A percentile compares a stretch with the other conserved stretches of the same genome.
phyloP scores from a whole-genome alignment of 2,797 vertebrate species.

The Adelosebastes latens region DNA sequence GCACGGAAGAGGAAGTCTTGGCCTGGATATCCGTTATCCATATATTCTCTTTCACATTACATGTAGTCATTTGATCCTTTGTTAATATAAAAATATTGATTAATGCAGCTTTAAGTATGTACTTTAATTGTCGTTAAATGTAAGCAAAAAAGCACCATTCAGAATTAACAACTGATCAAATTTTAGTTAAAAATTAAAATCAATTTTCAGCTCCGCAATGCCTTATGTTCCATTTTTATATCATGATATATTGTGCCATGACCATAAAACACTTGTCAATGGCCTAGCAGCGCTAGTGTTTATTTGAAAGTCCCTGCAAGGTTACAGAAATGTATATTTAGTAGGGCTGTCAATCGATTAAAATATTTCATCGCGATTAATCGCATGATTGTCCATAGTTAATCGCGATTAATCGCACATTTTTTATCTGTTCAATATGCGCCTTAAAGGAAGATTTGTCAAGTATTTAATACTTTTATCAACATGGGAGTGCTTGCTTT shows the following conservation, averaged over 20 bases:
- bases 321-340: neutral
- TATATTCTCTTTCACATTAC: neutral
- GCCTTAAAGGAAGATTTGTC: too few relatives aligned
- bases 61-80: neutral
- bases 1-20: neutral
- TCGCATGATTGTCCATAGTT: accelerated
- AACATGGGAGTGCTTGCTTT: too few relatives aligned
- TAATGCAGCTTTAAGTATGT: neutral
- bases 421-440: too few relatives aligned
- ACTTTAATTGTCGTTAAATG: neutral
- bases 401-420: too few relatives aligned
- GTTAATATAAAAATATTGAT: neutral
- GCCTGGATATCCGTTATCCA: neutral
- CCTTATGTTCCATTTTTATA: neutral
- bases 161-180: neutral
- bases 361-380: accelerated
- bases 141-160: neutral
- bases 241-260: neutral
- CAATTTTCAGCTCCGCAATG: neutral
- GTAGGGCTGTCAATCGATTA: too few relatives aligned
- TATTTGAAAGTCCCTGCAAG: neutral
- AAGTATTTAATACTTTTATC: too few relatives aligned
- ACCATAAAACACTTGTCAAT: neutral
- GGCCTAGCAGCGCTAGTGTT: neutral
- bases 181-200: neutral